Evolutionary conservation across 1,140 invertebrate genomes (phyloP).

Genomic region (Leguminivora glycinivorella): DNA sequence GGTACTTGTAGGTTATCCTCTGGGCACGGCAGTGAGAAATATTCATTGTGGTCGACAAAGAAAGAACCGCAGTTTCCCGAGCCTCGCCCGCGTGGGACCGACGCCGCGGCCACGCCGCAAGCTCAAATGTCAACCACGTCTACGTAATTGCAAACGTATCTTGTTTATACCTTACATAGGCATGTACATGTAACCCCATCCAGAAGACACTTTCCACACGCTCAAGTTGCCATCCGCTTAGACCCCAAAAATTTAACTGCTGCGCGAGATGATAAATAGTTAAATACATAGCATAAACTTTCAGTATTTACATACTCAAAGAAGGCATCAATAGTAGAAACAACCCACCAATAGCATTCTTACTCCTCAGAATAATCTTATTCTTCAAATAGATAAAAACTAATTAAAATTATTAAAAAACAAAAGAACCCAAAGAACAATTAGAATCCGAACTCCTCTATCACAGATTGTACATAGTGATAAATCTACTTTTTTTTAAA

Average conservation of each 20-base stretch:
- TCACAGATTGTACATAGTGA: too few relatives aligned
- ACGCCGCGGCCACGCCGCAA: slow-evolving; percentile 40
- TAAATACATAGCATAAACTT: not conserved
- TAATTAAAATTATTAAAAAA: too few relatives aligned
- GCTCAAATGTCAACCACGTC: slow-evolving; percentile 70
- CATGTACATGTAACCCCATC: slow-evolving; percentile 41
- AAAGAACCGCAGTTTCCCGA: slow-evolving; percentile 65
- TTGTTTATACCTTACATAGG: slow-evolving; percentile 48
- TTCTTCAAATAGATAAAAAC: too few relatives aligned
- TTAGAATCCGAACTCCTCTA: too few relatives aligned
- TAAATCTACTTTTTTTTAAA: too few relatives aligned
- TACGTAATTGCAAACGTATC: slow-evolving; percentile 59
- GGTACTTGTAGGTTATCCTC: slow-evolving; percentile 38
- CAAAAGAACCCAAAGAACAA: too few relatives aligned
- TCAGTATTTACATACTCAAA: too few relatives aligned
- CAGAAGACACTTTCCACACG: slow-evolving; percentile 36
- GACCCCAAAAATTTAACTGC: not conserved
- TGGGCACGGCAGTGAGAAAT: slow-evolving; percentile 34
- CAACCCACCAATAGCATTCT: too few relatives aligned
- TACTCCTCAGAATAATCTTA: too few relatives aligned
- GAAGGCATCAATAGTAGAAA: too few relatives aligned
- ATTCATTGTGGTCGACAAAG: slow-evolving; percentile 50
- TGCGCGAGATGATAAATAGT: slow-evolving; percentile 30
- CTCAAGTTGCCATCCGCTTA: not conserved
- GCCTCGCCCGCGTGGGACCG: slow-evolving; percentile 51